A percentile compares a stretch with the other conserved stretches of the same genome.
phyloP scores from a whole-genome alignment of 2,888 invertebrate genomes.

The Lysandra coridon region DNA sequence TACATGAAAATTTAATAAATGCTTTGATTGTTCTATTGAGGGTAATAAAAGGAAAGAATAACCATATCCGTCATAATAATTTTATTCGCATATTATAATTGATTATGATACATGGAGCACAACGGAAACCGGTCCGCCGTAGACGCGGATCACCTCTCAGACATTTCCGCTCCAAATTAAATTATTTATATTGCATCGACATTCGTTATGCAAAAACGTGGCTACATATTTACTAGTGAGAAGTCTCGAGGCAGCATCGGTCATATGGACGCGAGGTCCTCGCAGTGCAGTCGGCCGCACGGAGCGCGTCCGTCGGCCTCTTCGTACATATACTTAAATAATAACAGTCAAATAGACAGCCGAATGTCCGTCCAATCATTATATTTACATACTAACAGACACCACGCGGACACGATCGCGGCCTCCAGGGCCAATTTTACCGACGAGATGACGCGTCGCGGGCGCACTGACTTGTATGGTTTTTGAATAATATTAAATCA shows the following conservation, averaged over 20 bases:
- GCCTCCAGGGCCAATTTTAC: constrained; percentile 42
- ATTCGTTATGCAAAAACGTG: constrained; percentile 67
- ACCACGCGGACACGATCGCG: constrained; percentile 52
- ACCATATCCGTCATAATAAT: constrained; percentile 71
- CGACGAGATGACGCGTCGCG: constrained; percentile 43
- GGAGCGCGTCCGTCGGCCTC: constrained; percentile 62
- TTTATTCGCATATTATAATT: constrained; percentile 80
- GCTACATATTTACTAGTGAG: constrained; percentile 79
- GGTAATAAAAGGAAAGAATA: constrained; percentile 34
- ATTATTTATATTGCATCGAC: constrained; percentile 75
- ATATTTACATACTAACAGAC: constrained; percentile 72
- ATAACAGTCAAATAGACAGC: constrained; percentile 74
- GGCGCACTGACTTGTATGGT: constrained; percentile 54
- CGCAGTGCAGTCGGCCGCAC: constrained; percentile 52
- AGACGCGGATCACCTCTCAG: constrained; percentile 54
- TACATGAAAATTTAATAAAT: too few relatives aligned
- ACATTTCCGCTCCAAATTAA: constrained; percentile 68
- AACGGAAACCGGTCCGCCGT: constrained; percentile 56
- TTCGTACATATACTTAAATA: constrained; percentile 67
- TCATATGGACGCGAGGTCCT: constrained; percentile 59
- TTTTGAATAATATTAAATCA: constrained; percentile 67
- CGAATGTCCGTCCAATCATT: constrained; percentile 65
- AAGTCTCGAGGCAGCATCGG: constrained; percentile 73
- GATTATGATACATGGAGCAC: constrained; percentile 79
- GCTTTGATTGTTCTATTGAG: neutral